These are phyloP conservation scores for Aselliscus stoliczkanus DNA, from an alignment of 2,797 vertebrate species.

Conservation along the genomic window DNA sequence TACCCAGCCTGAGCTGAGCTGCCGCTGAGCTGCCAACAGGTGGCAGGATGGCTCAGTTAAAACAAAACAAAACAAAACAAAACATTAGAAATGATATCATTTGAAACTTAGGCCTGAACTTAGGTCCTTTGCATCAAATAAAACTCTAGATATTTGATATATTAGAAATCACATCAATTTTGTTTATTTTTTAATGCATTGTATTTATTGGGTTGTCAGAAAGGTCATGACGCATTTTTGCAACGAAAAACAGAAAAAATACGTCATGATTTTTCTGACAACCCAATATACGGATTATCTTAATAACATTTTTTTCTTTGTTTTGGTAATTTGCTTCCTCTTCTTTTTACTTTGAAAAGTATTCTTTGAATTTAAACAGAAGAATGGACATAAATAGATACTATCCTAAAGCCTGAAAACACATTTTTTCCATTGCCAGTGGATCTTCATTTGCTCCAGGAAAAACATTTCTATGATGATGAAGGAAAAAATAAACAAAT, in stretches of 20 bases:
- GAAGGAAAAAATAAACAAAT: not conserved
- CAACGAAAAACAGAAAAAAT: no score
- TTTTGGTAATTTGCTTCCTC: not conserved
- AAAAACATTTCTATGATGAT: not conserved
- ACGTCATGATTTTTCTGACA: no score
- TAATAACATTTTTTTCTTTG: not conserved
- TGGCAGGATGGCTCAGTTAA: no score
- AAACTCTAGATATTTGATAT: not conserved
- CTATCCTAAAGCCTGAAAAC: not conserved
- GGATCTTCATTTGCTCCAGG: not conserved
- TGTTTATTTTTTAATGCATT: not conserved
- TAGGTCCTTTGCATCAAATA: not conserved
- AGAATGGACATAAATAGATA: not conserved
- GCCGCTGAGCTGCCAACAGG: no score
- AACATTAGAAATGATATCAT: not conserved
- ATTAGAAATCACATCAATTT: not conserved
- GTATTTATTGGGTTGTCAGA: no score
- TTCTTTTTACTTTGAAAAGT: constrained; percentile 22
- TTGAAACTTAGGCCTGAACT: not conserved
- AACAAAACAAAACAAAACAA: no score
- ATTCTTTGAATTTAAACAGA: not conserved
- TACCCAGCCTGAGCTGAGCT: no score
- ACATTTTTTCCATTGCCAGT: not conserved
- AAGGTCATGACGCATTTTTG: no score
- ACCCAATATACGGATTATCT: not conserved